phyloP scores from a whole-genome alignment of 2,113 vertebrate species.

The Apeltes quadracus region DNA sequence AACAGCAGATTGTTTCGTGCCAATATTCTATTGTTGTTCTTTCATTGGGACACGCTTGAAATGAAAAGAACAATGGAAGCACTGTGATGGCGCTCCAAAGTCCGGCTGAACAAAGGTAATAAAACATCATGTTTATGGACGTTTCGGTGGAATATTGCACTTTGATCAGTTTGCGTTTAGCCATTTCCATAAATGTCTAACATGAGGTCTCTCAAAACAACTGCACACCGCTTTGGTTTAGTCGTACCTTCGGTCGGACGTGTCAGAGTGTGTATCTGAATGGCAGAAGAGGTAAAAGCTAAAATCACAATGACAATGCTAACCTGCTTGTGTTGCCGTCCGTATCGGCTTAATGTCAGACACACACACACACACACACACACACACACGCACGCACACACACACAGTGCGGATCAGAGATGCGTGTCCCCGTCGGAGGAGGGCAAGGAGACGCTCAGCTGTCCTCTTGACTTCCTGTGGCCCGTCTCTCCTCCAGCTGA shows the following conservation, averaged over 20 bases:
- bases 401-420: neutral
- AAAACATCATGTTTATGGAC: conserved; percentile 40
- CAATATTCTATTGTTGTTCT: conserved; percentile 22
- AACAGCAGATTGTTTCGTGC: conserved; percentile 15
- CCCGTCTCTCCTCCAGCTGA: conserved; percentile 34
- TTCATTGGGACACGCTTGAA: conserved; percentile 25
- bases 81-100: conserved; percentile 19
- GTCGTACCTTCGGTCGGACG: neutral
- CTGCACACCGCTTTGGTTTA: neutral
- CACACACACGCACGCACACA: conserved; percentile 6
- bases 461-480: conserved; percentile 43
- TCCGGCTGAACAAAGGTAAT: conserved; percentile 28
- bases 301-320: neutral
- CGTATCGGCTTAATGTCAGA: neutral
- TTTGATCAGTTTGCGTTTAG: conserved; percentile 3
- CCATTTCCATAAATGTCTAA: neutral
- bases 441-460: conserved; percentile 38
- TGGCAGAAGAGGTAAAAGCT: neutral
- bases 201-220: neutral
- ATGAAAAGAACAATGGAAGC: conserved; percentile 21
- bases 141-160: conserved; percentile 6
- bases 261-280: neutral
- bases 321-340: neutral
- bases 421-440: conserved; percentile 15
- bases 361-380: conserved; percentile 13